A percentile compares a stretch with the other conserved stretches of the same genome.
Conservation (phyloP, 2,888 invertebrate species). For the Halictus quadricinctus region DNA sequence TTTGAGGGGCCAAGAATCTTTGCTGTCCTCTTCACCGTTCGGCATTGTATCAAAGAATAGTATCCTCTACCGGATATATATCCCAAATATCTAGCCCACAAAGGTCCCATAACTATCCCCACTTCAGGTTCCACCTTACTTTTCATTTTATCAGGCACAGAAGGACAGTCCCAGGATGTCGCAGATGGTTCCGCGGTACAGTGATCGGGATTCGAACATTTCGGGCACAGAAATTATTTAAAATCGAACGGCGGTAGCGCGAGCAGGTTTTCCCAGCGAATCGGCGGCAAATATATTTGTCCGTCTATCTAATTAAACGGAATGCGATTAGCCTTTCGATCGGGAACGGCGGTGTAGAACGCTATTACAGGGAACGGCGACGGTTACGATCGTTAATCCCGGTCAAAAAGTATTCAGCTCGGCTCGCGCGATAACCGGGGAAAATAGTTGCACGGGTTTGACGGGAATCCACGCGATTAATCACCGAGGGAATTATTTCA, state of each 20-base stretch:
- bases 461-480: conserved; percentile 2
- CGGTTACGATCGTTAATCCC: conserved; percentile 29
- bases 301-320: not conserved
- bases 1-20: too few species aligned
- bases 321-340: conserved; percentile 12
- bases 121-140: too few species aligned
- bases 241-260: not conserved
- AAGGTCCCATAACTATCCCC: too few species aligned
- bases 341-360: not conserved
- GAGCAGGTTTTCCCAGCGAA: not conserved
- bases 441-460: conserved; percentile 10
- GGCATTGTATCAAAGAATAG: too few species aligned
- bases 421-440: conserved; percentile 20
- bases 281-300: not conserved
- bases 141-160: too few species aligned
- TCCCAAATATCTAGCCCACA: too few species aligned
- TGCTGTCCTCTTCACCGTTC: fast-evolving
- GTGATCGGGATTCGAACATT: too few species aligned
- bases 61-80: too few species aligned
- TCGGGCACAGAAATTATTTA: not conserved
- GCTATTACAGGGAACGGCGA: conserved; percentile 11
- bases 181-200: too few species aligned
- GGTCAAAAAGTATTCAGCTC: conserved; percentile 10
- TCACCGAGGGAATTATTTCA: conserved; percentile 10
- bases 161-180: too few species aligned